These are phyloP conservation scores for Arnoldichthys spilopterus DNA, from an alignment of 2,797 vertebrate species.

Conservation along the genomic window DNA sequence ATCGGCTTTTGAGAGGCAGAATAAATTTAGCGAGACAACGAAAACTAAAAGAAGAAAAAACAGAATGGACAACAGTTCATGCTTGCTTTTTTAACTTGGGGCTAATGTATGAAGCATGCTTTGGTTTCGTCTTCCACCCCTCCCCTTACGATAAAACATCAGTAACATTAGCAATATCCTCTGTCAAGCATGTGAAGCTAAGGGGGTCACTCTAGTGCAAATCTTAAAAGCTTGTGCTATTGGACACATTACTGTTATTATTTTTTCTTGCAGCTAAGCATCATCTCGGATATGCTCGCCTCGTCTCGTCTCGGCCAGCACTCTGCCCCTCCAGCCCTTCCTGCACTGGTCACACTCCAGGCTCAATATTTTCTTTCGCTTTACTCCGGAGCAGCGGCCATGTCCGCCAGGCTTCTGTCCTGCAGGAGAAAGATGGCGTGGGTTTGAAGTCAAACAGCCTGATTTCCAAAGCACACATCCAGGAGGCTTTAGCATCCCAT, in stretches of 20 bases:
- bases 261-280: conserved; percentile 28
- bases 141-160: conserved; percentile 10
- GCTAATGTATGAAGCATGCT: conserved; percentile 16
- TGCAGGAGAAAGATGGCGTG: conserved; percentile 51
- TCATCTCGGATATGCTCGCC: conserved; percentile 28
- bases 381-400: conserved; percentile 39
- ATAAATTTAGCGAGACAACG: conserved; percentile 11
- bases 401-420: conserved; percentile 60
- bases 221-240: conserved; percentile 36
- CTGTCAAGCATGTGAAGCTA: conserved; percentile 8
- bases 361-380: conserved; percentile 61
- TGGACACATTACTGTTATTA: too few relatives aligned
- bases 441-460: conserved; percentile 52
- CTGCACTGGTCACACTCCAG: conserved; percentile 61
- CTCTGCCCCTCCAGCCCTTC: conserved; percentile 32
- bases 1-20: conserved; percentile 30
- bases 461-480: conserved; percentile 60
- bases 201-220: conserved; percentile 14
- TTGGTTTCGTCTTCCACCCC: not conserved
- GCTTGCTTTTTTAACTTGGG: conserved; percentile 11
- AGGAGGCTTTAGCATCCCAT: conserved; percentile 47
- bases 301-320: conserved; percentile 4
- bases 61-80: not conserved
- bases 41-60: not conserved
- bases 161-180: conserved; percentile 9